Evolutionary conservation across 2,797 vertebrate species (phyloP).

Genomic region (Urophycis tenuis): DNA sequence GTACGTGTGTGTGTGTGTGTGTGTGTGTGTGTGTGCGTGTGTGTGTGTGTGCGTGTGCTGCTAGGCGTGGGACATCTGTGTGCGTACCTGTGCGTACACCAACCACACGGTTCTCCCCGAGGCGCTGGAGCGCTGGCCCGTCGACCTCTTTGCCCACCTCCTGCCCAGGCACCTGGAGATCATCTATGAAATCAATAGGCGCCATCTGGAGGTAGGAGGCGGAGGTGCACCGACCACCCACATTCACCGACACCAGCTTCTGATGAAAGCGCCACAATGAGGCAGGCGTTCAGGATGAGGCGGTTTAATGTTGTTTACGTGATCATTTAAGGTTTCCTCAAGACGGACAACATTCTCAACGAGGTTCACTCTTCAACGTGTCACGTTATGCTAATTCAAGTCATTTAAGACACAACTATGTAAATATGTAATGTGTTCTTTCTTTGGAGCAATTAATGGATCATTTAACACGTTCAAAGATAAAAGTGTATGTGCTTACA

Average conservation of each 20-base stretch:
- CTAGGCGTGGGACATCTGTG: conserved; percentile 92
- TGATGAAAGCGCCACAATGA: background rate
- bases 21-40: background rate
- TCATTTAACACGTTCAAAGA: background rate
- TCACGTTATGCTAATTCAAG: background rate
- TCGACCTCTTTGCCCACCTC: conserved; percentile 87
- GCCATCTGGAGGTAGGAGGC: conserved; percentile 82
- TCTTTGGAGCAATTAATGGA: background rate
- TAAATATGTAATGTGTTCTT: background rate
- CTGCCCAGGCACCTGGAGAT: conserved; percentile 92
- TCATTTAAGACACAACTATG: background rate
- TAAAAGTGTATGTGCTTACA: background rate
- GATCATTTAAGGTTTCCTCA: background rate
- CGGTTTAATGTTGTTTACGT: background rate
- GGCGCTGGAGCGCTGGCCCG: conserved; percentile 93
- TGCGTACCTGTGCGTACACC: conserved; percentile 89
- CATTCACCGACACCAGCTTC: background rate
- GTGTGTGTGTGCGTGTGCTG: background rate
- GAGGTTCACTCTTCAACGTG: background rate
- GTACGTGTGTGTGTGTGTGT: background rate
- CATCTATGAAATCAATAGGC: conserved; percentile 89
- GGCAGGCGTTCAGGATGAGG: background rate
- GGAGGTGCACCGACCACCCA: conserved; percentile 30
- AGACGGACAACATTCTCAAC: background rate
- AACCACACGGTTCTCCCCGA: conserved; percentile 97